phyloP scores from a whole-genome alignment of 1,140 invertebrate genomes.

The Saccostrea echinata region DNA sequence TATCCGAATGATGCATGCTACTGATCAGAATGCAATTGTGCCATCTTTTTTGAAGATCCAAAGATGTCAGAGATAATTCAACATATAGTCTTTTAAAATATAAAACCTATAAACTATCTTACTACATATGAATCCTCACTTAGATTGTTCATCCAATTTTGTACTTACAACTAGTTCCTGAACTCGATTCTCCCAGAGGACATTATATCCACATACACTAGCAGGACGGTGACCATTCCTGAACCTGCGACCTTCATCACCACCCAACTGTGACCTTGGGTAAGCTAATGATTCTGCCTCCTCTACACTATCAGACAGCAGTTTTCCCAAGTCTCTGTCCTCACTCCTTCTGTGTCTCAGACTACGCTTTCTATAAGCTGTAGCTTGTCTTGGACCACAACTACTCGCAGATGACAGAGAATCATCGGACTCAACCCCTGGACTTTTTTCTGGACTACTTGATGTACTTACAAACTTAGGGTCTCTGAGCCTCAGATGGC shows the following conservation, averaged over 20 bases:
- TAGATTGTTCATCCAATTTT: neutral
- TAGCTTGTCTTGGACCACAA: neutral
- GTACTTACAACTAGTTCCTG: conserved; percentile 75
- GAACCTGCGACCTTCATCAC: neutral
- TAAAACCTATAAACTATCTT: neutral
- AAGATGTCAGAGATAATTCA: too few relatives aligned
- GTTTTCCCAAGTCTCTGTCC: conserved; percentile 12
- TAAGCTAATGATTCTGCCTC: neutral
- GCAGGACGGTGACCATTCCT: conserved; percentile 68
- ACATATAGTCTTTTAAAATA: neutral
- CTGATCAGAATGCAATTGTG: too few relatives aligned
- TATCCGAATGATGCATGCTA: too few relatives aligned
- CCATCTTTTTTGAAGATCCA: too few relatives aligned
- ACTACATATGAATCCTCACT: too few relatives aligned
- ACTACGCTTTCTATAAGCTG: neutral
- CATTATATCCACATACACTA: conserved; percentile 70
- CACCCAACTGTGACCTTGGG: conserved; percentile 12
- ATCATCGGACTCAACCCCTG: conserved; percentile 2
- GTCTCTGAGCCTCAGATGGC: neutral
- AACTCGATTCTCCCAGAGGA: conserved; percentile 73
- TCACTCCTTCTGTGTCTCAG: conserved; percentile 17
- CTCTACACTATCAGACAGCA: neutral
- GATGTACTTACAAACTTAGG: neutral
- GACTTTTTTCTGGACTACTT: conserved; percentile 28
- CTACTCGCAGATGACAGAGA: conserved; percentile 24